Conservation (phyloP, 1,140 invertebrate species). For the Sitophilus oryzae region DNA sequence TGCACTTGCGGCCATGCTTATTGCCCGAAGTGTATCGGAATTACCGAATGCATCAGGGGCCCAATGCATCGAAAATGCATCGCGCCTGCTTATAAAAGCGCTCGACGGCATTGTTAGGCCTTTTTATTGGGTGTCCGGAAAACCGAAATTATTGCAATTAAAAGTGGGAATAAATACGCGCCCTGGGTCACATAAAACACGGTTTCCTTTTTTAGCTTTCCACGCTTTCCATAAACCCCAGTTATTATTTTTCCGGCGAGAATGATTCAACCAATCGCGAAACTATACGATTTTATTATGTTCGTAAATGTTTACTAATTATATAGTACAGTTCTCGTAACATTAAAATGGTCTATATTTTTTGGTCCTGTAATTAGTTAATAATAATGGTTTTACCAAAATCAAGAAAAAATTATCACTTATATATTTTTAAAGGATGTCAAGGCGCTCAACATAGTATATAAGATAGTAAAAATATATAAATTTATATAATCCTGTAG, state of each 20-base stretch:
- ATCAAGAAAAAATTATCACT: neutral
- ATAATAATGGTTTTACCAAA: neutral
- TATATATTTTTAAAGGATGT: too few relatives aligned
- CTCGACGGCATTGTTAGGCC: conserved; percentile 17
- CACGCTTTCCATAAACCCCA: neutral
- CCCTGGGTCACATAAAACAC: neutral
- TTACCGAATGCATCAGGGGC: conserved; percentile 15
- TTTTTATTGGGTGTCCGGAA: conserved; percentile 20
- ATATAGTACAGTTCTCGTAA: too few relatives aligned
- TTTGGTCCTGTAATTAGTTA: neutral
- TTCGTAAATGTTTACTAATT: too few relatives aligned
- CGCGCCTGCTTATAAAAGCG: conserved; percentile 17
- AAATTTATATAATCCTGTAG: too few relatives aligned
- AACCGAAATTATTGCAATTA: conserved; percentile 20
- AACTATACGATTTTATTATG: neutral
- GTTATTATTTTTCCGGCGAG: neutral
- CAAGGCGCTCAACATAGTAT: too few relatives aligned
- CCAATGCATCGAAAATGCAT: conserved; percentile 19
- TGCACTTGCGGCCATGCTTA: conserved; percentile 11
- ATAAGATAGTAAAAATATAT: too few relatives aligned
- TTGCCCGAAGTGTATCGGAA: conserved; percentile 14
- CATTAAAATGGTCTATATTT: too few relatives aligned
- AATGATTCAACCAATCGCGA: neutral
- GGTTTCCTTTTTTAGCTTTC: neutral
- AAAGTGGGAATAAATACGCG: conserved; percentile 9